These are phyloP conservation scores for Dorcus parallelipipedus DNA, from an alignment of 2,888 invertebrate genomes.

Conservation along the genomic window DNA sequence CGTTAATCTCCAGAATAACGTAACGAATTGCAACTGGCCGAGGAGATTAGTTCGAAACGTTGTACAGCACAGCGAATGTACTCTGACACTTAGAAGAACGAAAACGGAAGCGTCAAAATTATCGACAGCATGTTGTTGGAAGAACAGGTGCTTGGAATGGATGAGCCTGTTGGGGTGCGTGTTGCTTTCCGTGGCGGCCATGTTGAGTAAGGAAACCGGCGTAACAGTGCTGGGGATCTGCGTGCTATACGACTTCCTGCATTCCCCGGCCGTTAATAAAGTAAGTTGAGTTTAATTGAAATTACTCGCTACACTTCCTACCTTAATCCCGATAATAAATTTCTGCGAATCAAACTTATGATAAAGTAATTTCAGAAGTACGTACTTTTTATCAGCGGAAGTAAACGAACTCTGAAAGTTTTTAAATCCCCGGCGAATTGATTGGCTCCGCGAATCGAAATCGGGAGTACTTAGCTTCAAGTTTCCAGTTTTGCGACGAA, in stretches of 20 bases:
- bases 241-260: slow-evolving; percentile 80
- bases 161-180: slow-evolving; percentile 59
- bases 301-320: slow-evolving; percentile 4
- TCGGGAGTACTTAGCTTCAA: slow-evolving; percentile 31
- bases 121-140: slow-evolving; percentile 36
- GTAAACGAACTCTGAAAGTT: slow-evolving; percentile 31
- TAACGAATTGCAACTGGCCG: slow-evolving; percentile 42
- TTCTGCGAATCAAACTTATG: slow-evolving; percentile 24
- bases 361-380: slow-evolving; percentile 25
- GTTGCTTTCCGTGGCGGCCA: slow-evolving; percentile 69
- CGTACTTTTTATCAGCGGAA: slow-evolving; percentile 25
- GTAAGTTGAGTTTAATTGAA: slow-evolving; percentile 15
- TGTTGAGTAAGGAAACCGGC: slow-evolving; percentile 94
- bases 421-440: slow-evolving; percentile 39
- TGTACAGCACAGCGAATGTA: neutral
- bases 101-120: slow-evolving; percentile 1
- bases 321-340: slow-evolving; percentile 20
- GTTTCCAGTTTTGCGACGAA: slow-evolving; percentile 22
- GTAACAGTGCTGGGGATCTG: slow-evolving; percentile 89
- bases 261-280: slow-evolving; percentile 35
- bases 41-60: slow-evolving; percentile 25
- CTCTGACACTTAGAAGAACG: slow-evolving; percentile 15
- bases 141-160: slow-evolving; percentile 49
- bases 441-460: slow-evolving; percentile 41
- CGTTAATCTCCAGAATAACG: slow-evolving; percentile 39